These are phyloP conservation scores for Euleptes europaea DNA, from an alignment of 2,113 vertebrate genomes.

Conservation along the genomic window DNA sequence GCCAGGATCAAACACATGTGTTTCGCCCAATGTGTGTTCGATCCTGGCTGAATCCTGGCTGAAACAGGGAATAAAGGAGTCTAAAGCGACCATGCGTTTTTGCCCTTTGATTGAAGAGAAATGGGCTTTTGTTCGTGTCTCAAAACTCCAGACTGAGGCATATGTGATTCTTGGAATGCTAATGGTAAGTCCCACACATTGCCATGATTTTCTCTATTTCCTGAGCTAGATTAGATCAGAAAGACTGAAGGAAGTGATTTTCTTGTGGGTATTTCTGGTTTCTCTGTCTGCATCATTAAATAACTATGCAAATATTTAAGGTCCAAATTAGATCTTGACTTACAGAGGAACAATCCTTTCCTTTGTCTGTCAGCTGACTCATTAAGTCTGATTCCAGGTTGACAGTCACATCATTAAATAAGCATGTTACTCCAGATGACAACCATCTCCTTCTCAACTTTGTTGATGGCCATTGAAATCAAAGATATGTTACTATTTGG, in stretches of 20 bases:
- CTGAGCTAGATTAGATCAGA: conserved; percentile 47
- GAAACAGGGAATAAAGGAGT: too few species aligned
- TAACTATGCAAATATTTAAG: conserved; percentile 30
- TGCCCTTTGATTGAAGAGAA: background rate
- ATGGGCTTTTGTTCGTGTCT: background rate
- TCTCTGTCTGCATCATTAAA: conserved; percentile 31
- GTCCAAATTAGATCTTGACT: rapidly evolving
- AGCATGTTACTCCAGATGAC: background rate
- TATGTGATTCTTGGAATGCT: conserved; percentile 14
- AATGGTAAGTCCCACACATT: background rate
- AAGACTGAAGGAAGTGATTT: conserved; percentile 53
- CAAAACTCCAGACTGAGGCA: conserved; percentile 22
- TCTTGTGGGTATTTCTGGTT: conserved; percentile 53
- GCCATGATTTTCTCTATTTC: conserved; percentile 49
- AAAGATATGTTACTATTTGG: background rate
- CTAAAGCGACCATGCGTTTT: too few species aligned
- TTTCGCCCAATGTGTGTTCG: too few species aligned
- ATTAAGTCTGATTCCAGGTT: background rate
- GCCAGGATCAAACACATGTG: too few species aligned
- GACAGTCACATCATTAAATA: background rate
- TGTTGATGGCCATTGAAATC: background rate
- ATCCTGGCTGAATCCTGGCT: too few species aligned
- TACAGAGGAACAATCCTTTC: background rate
- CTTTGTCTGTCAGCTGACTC: background rate
- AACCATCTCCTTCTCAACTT: background rate